These are phyloP conservation scores for Drosophila prostipennis DNA, from an alignment of 2,888 invertebrate species.

Conservation along the genomic window DNA sequence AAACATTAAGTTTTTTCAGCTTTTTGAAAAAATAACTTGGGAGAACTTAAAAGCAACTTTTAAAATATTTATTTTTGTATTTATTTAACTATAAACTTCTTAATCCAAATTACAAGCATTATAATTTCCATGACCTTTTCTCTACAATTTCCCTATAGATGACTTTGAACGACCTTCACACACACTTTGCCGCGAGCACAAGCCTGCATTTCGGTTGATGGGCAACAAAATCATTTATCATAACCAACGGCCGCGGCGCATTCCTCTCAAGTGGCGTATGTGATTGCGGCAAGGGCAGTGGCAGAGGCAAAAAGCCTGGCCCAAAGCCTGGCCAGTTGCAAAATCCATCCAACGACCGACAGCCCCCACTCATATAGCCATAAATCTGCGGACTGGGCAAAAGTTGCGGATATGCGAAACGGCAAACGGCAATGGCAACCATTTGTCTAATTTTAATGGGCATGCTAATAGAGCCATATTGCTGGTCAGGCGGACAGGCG, in stretches of 20 bases:
- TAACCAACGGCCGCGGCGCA: constrained; percentile 65
- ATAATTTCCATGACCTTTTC: background rate
- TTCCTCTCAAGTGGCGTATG: constrained; percentile 71
- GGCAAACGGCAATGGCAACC: constrained; percentile 68
- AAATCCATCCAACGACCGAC: constrained; percentile 13
- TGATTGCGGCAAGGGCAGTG: constrained; percentile 64
- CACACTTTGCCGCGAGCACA: constrained; percentile 20
- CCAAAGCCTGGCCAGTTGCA: constrained; percentile 5
- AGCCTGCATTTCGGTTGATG: constrained; percentile 22
- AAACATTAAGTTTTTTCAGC: too few relatives aligned
- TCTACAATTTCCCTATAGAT: constrained; percentile 49
- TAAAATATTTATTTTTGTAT: too few relatives aligned
- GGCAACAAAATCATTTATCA: constrained; percentile 76
- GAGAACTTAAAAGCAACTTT: too few relatives aligned
- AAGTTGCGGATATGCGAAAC: constrained; percentile 73
- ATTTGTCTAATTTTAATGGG: constrained; percentile 81
- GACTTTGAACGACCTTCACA: constrained; percentile 70
- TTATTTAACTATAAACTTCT: too few relatives aligned
- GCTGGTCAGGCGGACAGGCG: constrained; percentile 62
- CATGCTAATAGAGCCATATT: constrained; percentile 79
- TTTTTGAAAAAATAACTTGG: too few relatives aligned
- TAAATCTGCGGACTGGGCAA: constrained; percentile 65
- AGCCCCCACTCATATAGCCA: constrained; percentile 45
- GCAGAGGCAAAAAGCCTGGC: constrained; percentile 19
- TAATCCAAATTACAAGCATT: background rate